Conservation (phyloP, 1,140 invertebrate genomes). For the Sesamia nonagrioides region DNA sequence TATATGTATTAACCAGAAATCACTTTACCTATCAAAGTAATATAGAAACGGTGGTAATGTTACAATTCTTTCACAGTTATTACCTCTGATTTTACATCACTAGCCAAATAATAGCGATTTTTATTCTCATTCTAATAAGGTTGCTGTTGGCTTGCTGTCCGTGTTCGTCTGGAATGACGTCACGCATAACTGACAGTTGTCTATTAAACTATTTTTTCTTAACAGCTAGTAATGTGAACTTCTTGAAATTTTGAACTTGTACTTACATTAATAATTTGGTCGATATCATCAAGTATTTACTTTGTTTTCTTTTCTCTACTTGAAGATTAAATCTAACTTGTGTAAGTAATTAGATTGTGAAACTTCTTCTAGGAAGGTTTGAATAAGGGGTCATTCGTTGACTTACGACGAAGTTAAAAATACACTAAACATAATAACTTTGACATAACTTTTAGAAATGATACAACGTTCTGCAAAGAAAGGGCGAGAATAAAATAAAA, state of each 20-base stretch:
- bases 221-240: background rate
- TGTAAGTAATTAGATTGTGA: background rate
- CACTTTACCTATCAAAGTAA: no score
- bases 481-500: background rate
- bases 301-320: background rate
- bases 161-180: no score
- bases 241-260: background rate
- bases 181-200: background rate
- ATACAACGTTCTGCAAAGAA: constrained; percentile 5
- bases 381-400: background rate
- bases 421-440: background rate
- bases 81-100: no score
- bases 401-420: background rate
- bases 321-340: background rate
- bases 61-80: no score
- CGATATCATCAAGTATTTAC: background rate
- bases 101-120: no score
- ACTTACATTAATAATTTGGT: background rate
- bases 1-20: no score
- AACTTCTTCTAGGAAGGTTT: constrained; percentile 10
- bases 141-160: no score
- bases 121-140: no score
- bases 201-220: background rate
- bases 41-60: no score
- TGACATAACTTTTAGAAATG: background rate